These are phyloP conservation scores for Xiphophorus birchmanni DNA, from an alignment of 2,797 vertebrate species.

Conservation along the genomic window DNA sequence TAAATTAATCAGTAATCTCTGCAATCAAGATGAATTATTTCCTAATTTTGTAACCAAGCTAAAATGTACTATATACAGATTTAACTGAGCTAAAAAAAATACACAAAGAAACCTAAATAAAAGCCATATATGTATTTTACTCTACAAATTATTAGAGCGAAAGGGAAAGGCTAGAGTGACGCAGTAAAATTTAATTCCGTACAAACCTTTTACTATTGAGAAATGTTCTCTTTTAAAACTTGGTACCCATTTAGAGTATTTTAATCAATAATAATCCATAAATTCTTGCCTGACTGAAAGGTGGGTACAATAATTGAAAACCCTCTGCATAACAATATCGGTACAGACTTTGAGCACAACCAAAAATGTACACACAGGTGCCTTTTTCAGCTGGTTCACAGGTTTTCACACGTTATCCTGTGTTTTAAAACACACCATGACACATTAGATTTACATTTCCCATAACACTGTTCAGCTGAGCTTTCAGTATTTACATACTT, in stretches of 20 bases:
- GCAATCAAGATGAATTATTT: not conserved
- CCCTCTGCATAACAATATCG: not conserved
- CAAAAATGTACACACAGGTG: constrained; percentile 2
- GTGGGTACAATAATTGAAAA: not conserved
- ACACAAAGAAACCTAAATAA: not conserved
- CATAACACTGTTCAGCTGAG: not conserved
- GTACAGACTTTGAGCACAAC: constrained; percentile 4
- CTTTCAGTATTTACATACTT: constrained; percentile 45
- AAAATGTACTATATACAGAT: not conserved
- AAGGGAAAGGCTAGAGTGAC: not conserved
- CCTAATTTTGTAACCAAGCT: not conserved
- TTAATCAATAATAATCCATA: not conserved
- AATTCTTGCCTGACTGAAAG: not conserved
- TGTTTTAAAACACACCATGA: constrained; percentile 10
- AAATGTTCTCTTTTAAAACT: not conserved
- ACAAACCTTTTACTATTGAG: not conserved
- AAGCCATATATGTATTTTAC: not conserved
- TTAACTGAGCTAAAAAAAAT: not conserved
- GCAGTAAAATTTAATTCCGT: not conserved
- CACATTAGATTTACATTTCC: constrained; percentile 42
- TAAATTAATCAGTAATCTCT: not conserved
- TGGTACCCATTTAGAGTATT: not conserved
- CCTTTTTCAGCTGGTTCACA: constrained; percentile 14
- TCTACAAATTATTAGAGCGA: not conserved
- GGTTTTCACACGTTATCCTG: not conserved